Percentiles rank a stretch among this genome's conserved stretches.
These are phyloP conservation scores for Nothobranchius kuhntae DNA, from an alignment of 2,113 vertebrate genomes.

Conservation along the genomic window DNA sequence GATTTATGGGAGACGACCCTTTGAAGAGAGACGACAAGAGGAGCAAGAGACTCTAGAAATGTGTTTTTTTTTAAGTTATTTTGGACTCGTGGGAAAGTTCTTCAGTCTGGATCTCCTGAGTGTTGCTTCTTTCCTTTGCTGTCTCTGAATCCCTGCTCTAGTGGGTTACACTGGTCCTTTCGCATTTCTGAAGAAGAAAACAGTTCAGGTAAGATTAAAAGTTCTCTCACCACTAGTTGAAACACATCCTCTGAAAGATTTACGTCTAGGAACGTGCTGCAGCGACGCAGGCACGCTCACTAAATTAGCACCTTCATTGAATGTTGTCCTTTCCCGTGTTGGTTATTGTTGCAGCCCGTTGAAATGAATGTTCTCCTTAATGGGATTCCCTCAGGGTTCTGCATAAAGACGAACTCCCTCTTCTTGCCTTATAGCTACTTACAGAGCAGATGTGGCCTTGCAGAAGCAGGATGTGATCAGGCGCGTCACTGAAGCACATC, in stretches of 20 bases:
- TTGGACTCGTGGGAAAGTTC: conserved; percentile 23
- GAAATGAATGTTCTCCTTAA: conserved; percentile 59
- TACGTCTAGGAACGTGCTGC: conserved; percentile 8
- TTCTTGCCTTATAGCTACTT: conserved; percentile 62
- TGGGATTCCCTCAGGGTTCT: conserved; percentile 69
- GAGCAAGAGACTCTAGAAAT: conserved; percentile 10
- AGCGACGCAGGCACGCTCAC: conserved; percentile 15
- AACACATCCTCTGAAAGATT: neutral
- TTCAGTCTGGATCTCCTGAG: conserved; percentile 22
- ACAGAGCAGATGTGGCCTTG: conserved; percentile 51
- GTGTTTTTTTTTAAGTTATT: conserved; percentile 11
- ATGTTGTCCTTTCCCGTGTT: neutral
- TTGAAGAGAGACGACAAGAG: conserved; percentile 9
- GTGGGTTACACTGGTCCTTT: conserved; percentile 49
- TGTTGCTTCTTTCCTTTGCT: conserved; percentile 21
- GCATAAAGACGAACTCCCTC: conserved; percentile 30
- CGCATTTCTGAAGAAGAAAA: conserved; percentile 34
- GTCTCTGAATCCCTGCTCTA: conserved; percentile 6
- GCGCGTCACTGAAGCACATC: conserved; percentile 12
- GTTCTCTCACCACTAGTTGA: neutral
- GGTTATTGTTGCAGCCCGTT: conserved; percentile 20
- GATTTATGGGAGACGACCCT: conserved; percentile 54
- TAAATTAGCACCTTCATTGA: conserved; percentile 13
- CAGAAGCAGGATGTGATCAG: conserved; percentile 22
- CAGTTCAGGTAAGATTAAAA: conserved; percentile 1